Evolutionary conservation across 2,888 invertebrate genomes (phyloP).

Genomic region (Acanthosepion esculentum): DNA sequence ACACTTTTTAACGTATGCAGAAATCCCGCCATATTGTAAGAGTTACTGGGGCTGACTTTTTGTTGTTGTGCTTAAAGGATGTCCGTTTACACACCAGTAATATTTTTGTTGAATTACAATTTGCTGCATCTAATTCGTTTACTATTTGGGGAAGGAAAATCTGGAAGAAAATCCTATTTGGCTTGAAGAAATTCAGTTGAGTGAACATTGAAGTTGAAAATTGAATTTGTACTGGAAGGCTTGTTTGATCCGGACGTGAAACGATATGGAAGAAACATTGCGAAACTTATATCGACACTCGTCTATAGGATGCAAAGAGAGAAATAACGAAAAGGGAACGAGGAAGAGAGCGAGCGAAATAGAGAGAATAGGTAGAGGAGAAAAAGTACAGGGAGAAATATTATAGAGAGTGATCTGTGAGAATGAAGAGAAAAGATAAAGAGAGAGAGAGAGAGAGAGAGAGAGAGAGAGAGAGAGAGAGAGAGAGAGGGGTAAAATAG

Average conservation of each 20-base stretch:
- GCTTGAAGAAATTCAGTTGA: not conserved
- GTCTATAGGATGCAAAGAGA: not conserved
- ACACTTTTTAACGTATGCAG: too few species aligned
- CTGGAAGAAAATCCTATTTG: not conserved
- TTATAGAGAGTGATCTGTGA: too few species aligned
- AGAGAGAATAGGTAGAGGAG: not conserved
- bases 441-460: too few species aligned
- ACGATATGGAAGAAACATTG: not conserved
- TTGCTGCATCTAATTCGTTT: not conserved
- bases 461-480: too few species aligned
- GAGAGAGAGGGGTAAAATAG: too few species aligned
- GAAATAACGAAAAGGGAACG: not conserved
- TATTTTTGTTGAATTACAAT: not conserved
- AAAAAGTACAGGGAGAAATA: too few species aligned
- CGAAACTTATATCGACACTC: not conserved
- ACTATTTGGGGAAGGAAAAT: not conserved
- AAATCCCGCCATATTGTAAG: too few species aligned
- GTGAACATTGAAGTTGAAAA: conserved; percentile 8
- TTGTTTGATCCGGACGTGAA: not conserved
- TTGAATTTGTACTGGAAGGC: not conserved
- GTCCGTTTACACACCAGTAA: not conserved
- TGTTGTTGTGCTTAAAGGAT: not conserved
- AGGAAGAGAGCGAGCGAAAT: not conserved
- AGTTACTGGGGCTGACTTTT: not conserved
- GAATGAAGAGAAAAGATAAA: too few species aligned